Conservation (phyloP, 1,140 invertebrate genomes). For the Pogonomyrmex barbatus region DNA sequence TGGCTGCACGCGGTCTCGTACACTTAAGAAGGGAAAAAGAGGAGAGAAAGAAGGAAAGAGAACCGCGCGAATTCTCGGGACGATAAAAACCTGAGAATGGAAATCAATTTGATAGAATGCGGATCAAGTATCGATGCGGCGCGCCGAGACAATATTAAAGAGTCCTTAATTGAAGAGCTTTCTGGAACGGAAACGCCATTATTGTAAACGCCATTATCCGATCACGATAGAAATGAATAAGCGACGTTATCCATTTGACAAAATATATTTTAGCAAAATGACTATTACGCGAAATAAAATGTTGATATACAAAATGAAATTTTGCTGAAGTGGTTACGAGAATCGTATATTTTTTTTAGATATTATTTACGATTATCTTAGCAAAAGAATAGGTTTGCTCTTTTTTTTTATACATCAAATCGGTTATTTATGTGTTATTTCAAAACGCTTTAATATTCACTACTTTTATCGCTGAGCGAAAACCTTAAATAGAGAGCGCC, state of each 20-base stretch:
- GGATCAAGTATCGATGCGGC: conserved; percentile 67
- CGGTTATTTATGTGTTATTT: not conserved
- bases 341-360: not conserved
- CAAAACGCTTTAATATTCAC: no score
- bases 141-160: conserved; percentile 56
- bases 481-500: not conserved
- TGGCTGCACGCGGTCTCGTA: conserved; percentile 49
- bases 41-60: not conserved
- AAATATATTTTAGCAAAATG: not conserved
- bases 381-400: not conserved
- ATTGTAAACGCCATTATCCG: conserved; percentile 29
- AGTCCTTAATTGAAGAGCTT: conserved; percentile 59
- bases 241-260: not conserved
- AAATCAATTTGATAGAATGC: conserved; percentile 73
- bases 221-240: conserved; percentile 2
- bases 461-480: not conserved
- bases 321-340: not conserved
- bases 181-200: conserved; percentile 18
- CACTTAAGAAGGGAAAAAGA: conserved; percentile 16
- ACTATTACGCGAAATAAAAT: not conserved
- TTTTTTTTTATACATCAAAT: not conserved
- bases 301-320: no score
- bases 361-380: not conserved
- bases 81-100: conserved; percentile 76
- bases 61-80: conserved; percentile 50